Evolutionary conservation across 2,888 invertebrate genomes (phyloP), one percentile per base, ranked within the genome.

Genomic region (Neoitamus cyanurus): DNA sequence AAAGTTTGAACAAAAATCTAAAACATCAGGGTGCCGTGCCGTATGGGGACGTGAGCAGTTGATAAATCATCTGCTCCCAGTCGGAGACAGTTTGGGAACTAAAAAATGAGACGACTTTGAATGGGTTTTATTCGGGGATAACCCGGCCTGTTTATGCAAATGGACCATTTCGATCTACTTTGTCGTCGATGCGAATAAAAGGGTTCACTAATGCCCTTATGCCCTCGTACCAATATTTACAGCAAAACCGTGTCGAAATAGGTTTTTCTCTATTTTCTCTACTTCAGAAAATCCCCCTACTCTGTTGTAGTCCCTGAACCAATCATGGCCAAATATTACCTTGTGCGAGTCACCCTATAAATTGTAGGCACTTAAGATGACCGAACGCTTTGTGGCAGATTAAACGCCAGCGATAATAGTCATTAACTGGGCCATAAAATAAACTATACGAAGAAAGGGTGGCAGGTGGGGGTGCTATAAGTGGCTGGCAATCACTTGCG

Each of bases 1-100:
- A 58, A 58, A 58, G 58, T 58, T 58, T 58, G 58, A 58, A 58
- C 58, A 58, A 58, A 58, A 58, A 58, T 58, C 58, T 58, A 58
- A 58, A 58, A 58, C 58, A 58, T 25, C 58, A 25, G 58, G 58
- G 58, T 58, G 25, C 6, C 58, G 25, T 58, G 20, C 20, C n/a
- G n/a, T n/a, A 7, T 34, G 34, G 58, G 25, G 58, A 58, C 7
- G 58, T 58, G 25, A 15, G 20, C 7, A 58, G 58, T 58, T 58
- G 20, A 58, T 58, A 58, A 58, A 58, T 58, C 58, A 58, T 58
- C 58, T 20, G 58, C 6, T 58, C 25, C 58, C 9, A 58, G 58
- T 20, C 58, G 58, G 20, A 3, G 58, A 58, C 58, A 58, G 58
- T 58, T 58, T 58, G 58, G 1, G 58, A 58, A 6, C 20, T 58